Evolutionary conservation across 2,113 vertebrate genomes (phyloP).

Genomic region (Conger conger): DNA sequence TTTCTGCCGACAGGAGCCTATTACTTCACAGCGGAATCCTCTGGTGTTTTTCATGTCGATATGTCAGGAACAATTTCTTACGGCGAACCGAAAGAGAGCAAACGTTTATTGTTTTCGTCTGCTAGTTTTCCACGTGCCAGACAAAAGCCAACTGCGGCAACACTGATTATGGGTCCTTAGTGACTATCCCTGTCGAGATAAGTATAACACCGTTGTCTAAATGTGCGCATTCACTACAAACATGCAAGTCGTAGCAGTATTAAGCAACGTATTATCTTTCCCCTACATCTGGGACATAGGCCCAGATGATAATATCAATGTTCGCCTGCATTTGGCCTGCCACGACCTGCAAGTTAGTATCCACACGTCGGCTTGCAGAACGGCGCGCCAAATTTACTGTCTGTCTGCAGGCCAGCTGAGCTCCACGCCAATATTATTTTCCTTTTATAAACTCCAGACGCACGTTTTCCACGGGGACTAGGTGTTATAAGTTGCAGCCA

Average conservation of each 20-base stretch:
- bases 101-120: background rate
- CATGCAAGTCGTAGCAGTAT: background rate
- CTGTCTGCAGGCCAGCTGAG: too few relatives aligned
- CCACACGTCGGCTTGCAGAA: too few relatives aligned
- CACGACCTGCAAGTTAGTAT: too few relatives aligned
- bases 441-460: too few relatives aligned
- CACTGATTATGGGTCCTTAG: background rate
- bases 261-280: background rate
- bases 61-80: background rate
- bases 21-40: background rate
- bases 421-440: too few relatives aligned
- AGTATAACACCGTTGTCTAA: background rate
- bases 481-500: too few relatives aligned
- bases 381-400: too few relatives aligned
- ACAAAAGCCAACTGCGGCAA: background rate
- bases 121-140: background rate
- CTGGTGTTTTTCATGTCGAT: background rate
- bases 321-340: too few relatives aligned
- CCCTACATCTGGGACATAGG: background rate
- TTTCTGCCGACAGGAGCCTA: background rate
- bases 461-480: too few relatives aligned
- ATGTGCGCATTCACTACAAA: background rate
- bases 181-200: too few relatives aligned
- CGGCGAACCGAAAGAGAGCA: background rate
- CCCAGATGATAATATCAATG: background rate